phyloP scores from a whole-genome alignment of 2,888 invertebrate genomes.

The Tenthredo mesomela region DNA sequence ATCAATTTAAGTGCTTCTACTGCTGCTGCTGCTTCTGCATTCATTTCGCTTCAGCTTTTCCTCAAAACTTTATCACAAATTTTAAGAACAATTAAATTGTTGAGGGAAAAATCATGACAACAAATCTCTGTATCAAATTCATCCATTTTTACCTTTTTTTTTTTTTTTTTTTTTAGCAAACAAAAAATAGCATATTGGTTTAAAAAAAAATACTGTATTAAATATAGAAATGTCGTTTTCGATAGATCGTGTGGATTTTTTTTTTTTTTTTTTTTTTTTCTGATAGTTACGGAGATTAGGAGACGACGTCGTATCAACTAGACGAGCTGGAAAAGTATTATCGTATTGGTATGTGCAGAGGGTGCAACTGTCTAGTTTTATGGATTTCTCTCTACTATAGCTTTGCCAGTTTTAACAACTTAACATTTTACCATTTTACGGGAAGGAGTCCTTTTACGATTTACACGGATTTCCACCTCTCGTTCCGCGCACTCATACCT shows the following conservation, averaged over 20 bases:
- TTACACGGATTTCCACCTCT: conserved; percentile 70
- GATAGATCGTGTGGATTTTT: not conserved
- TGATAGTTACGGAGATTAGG: not conserved
- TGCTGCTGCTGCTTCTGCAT: not conserved
- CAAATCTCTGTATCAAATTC: not conserved
- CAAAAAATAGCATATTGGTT: no score
- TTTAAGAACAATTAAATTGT: not conserved
- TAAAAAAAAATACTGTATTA: no score
- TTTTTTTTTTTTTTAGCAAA: not conserved
- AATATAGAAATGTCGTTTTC: not conserved
- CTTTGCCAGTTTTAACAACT: conserved; percentile 47
- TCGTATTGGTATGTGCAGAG: conserved; percentile 53
- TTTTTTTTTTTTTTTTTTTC: not conserved
- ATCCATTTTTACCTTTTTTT: not conserved
- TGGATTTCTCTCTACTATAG: conserved; percentile 65
- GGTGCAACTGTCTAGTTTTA: conserved; percentile 71
- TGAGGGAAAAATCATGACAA: not conserved
- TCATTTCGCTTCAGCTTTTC: not conserved
- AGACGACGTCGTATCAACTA: not conserved
- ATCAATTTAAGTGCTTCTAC: conserved; percentile 45
- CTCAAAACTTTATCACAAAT: not conserved
- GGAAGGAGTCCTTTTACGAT: conserved; percentile 69
- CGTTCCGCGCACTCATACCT: not conserved
- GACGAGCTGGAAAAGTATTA: not conserved
- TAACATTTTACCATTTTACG: conserved; percentile 62